phyloP scores from a whole-genome alignment of 2,797 vertebrate genomes.

The Eremophila alpestris region DNA sequence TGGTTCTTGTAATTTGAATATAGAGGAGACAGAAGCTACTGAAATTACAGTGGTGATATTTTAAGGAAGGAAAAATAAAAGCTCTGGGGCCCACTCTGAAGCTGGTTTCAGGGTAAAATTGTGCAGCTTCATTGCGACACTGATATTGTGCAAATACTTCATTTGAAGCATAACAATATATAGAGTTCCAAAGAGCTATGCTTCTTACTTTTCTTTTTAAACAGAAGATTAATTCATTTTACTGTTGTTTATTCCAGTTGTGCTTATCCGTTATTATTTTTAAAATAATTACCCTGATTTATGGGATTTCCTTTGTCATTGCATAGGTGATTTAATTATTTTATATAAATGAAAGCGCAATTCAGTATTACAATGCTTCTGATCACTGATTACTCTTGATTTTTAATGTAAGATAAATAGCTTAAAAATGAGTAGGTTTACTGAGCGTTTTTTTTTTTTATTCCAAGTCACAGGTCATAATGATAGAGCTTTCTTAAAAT shows the following conservation, averaged over 20 bases:
- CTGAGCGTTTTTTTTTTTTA: neutral
- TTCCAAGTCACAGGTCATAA: neutral
- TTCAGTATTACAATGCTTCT: neutral
- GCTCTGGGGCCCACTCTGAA: neutral
- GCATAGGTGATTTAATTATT: neutral
- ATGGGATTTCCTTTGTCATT: neutral
- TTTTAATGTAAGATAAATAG: neutral
- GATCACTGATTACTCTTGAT: neutral
- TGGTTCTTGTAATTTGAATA: slow-evolving; percentile 38
- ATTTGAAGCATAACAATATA: neutral
- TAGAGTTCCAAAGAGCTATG: neutral
- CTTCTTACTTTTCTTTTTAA: neutral
- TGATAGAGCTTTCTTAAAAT: neutral
- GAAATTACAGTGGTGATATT: slow-evolving; percentile 37
- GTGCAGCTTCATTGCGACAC: neutral
- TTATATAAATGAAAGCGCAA: neutral
- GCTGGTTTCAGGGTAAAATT: slow-evolving; percentile 19
- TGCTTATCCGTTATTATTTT: neutral
- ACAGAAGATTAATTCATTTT: neutral
- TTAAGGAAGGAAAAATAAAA: slow-evolving; percentile 57
- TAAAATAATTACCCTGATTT: neutral
- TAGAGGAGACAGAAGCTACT: slow-evolving; percentile 42
- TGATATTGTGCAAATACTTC: slow-evolving; percentile 4
- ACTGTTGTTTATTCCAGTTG: neutral
- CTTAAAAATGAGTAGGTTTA: neutral